Evolutionary conservation across 2,888 invertebrate species (phyloP), one percentile per base, ranked within the genome.

Genomic region (Baronia brevicornis): DNA sequence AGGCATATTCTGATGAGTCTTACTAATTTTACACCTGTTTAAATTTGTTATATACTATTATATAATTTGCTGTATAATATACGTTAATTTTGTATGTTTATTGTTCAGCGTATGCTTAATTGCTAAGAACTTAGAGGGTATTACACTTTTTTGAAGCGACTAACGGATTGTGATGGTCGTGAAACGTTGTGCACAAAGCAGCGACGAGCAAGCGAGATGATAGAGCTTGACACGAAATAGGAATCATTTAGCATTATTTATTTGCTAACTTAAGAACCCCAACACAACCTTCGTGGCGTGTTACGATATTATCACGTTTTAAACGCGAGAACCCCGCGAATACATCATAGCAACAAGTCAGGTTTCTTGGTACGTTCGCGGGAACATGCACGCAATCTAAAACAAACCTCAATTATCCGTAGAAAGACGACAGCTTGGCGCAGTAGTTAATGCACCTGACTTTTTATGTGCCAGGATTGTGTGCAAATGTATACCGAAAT

Each of bases 201-300:
- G 18, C 5, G 18, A 30, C 30, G 26, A 36, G 30, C 26, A 36
- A 36, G 22, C 21, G 10, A 36, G 27, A 36, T 36, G 36, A 36
- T 36, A 36, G 30, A 36, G 26, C 36, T 26, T 26, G 29, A 25
- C 29, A 21, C 15, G 12, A 30, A 35, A 30, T 29, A 30, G 26
- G 26, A 30, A 35, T 35, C 29, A 22, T 30, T 30, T 30, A 35
- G 35, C 30, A 30, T 30, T 35, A 35, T 35, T 35, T 35, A 35
- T 35, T 35, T 35, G 26, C 30, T 5, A 12, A 26, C 29, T 35
- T 30, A 29, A 30, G 26, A 20, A 35, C 23, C 35, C 18, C 29
- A 12, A 26, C 29, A 25, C 29, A 17, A 30, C 23, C 35, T 35
- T 35, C 35, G 35, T 35, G 35, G 35, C 30, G 13, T 35, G 35